Conservation (phyloP, 2,113 vertebrate genomes). For the Oryzias woworae region DNA sequence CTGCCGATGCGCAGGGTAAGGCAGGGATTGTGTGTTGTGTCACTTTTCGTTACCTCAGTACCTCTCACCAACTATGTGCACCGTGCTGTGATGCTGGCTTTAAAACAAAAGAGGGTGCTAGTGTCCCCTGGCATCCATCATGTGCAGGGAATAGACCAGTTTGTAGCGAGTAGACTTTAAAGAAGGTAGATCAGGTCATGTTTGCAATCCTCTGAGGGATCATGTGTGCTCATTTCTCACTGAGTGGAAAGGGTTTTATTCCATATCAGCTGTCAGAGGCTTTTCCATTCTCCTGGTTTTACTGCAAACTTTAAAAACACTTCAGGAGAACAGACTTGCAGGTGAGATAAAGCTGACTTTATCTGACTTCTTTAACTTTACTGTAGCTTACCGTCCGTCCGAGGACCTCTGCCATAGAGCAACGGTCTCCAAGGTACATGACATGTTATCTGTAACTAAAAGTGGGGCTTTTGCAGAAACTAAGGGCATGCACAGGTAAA, state of each 20-base stretch:
- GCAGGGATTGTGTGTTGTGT: constrained; percentile 66
- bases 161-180: constrained; percentile 42
- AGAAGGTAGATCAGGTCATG: constrained; percentile 44
- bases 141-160: constrained; percentile 44
- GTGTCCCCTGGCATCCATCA: constrained; percentile 47
- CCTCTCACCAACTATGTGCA: constrained; percentile 37
- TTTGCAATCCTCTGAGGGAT: constrained; percentile 44
- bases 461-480: constrained; percentile 27
- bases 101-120: constrained; percentile 64
- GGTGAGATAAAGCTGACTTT: constrained; percentile 32
- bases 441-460: constrained; percentile 48
- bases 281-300: constrained; percentile 27
- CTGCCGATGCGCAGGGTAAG: constrained; percentile 17
- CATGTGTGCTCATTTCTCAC: constrained; percentile 35
- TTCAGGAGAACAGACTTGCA: constrained; percentile 33
- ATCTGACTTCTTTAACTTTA: constrained; percentile 44
- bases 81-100: constrained; percentile 53
- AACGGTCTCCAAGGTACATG: constrained; percentile 51
- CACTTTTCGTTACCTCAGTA: constrained; percentile 71
- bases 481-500: constrained; percentile 53
- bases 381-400: constrained; percentile 25
- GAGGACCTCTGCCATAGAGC: constrained; percentile 11
- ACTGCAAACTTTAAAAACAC: constrained; percentile 16
- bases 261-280: constrained; percentile 5
- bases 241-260: constrained; percentile 23